phyloP scores from a whole-genome alignment of 2,888 invertebrate species.

The Cheilosia urbana region DNA sequence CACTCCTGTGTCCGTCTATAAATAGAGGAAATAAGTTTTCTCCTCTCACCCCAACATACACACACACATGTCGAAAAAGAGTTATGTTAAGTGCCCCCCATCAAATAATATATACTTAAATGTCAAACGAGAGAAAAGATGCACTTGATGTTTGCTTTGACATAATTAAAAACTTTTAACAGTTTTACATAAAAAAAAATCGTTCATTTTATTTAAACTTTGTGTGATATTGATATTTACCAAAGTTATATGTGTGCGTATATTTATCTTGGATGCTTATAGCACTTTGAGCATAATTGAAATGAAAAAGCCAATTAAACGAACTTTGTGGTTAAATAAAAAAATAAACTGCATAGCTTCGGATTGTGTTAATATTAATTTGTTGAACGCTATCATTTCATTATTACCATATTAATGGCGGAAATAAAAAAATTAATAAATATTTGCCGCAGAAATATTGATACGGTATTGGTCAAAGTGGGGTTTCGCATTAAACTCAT shows the following conservation, averaged over 20 bases:
- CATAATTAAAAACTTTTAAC: conserved; percentile 26
- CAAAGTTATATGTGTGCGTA: neutral
- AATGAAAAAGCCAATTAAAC: conserved; percentile 41
- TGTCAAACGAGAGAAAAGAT: neutral
- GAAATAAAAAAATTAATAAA: neutral
- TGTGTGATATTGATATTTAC: neutral
- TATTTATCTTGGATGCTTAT: conserved; percentile 9
- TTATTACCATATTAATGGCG: conserved; percentile 1
- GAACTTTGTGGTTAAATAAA: conserved; percentile 12
- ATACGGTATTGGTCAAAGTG: no score
- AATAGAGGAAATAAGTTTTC: neutral
- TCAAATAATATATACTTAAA: conserved; percentile 2
- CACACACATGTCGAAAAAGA: neutral
- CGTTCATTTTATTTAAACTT: neutral
- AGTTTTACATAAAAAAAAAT: conserved; percentile 19
- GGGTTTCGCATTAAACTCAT: no score
- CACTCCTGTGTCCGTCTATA: neutral
- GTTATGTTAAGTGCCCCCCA: neutral
- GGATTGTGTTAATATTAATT: neutral
- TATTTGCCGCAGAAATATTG: neutral
- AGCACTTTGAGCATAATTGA: conserved; percentile 11
- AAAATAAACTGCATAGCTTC: neutral
- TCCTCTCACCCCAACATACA: no score
- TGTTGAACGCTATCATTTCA: neutral
- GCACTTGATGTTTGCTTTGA: conserved; percentile 7